Conservation (phyloP, 2,888 invertebrate species). For the Augiades crinisus region DNA sequence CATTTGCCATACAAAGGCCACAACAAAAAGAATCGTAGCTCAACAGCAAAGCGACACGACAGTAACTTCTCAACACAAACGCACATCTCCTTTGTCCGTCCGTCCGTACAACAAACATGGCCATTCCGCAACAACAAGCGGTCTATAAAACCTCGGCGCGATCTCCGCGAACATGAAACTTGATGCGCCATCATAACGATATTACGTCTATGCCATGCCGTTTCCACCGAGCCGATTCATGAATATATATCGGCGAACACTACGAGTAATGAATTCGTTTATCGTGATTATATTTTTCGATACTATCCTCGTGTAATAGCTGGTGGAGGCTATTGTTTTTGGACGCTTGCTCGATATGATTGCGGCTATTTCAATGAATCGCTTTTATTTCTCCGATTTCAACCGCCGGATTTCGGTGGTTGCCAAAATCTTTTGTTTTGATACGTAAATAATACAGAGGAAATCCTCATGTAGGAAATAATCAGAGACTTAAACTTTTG, state of each 20-base stretch:
- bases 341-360: constrained; percentile 8
- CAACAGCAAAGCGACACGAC: too few species aligned
- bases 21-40: too few species aligned
- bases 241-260: constrained; percentile 38
- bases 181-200: constrained; percentile 37
- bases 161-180: constrained; percentile 35
- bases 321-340: constrained; percentile 9
- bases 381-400: background rate
- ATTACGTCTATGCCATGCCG: constrained; percentile 31
- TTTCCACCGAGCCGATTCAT: constrained; percentile 36
- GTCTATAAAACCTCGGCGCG: constrained; percentile 32
- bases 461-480: too few species aligned
- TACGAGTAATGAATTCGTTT: constrained; percentile 37
- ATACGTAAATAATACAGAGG: too few species aligned
- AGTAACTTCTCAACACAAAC: too few species aligned
- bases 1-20: too few species aligned
- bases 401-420: background rate
- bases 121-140: background rate
- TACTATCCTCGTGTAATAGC: constrained; percentile 8
- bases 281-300: constrained; percentile 36
- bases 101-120: constrained; percentile 2
- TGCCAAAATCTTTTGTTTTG: too few species aligned
- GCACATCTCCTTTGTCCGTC: background rate
- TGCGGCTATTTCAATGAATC: constrained; percentile 20
- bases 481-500: too few species aligned